These are phyloP conservation scores for Uloborus diversus DNA, from an alignment of 1,140 invertebrate genomes.

Conservation along the genomic window DNA sequence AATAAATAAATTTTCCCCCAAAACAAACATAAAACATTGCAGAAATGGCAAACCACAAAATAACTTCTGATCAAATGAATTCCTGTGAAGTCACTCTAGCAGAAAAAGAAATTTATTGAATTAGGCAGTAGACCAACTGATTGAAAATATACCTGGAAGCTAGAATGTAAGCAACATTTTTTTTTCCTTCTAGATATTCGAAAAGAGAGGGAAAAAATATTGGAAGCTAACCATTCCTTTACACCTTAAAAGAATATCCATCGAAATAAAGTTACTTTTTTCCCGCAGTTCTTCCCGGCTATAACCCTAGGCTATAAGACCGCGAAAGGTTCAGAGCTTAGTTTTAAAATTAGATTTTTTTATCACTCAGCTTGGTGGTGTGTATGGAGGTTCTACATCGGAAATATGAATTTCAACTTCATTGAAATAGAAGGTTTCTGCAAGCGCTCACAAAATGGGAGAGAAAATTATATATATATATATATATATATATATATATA, in stretches of 20 bases:
- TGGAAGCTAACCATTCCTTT: slow-evolving; percentile 10
- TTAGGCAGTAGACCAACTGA: slow-evolving; percentile 49
- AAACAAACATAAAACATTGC: too few species aligned
- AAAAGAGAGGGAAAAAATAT: neutral
- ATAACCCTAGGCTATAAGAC: slow-evolving; percentile 33
- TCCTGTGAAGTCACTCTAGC: too few species aligned
- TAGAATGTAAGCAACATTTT: neutral
- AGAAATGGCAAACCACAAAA: too few species aligned
- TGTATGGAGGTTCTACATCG: too few species aligned
- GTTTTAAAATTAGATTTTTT: slow-evolving; percentile 45
- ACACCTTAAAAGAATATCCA: slow-evolving; percentile 32
- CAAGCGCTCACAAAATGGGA: too few species aligned
- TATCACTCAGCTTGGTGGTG: too few species aligned
- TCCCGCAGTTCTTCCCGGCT: slow-evolving; percentile 1
- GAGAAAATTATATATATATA: too few species aligned
- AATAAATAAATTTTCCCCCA: too few species aligned
- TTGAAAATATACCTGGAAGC: slow-evolving; percentile 43
- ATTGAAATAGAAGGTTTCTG: too few species aligned
- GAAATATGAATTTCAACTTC: too few species aligned
- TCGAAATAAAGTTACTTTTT: slow-evolving; percentile 50
- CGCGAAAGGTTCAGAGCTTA: neutral
- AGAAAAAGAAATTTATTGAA: slow-evolving; percentile 50
- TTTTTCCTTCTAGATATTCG: neutral
- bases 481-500: too few species aligned
- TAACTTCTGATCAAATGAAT: too few species aligned